phyloP scores from a whole-genome alignment of 37 sponge, comb jelly and placozoan genomes.

The Axinella damicornis region DNA sequence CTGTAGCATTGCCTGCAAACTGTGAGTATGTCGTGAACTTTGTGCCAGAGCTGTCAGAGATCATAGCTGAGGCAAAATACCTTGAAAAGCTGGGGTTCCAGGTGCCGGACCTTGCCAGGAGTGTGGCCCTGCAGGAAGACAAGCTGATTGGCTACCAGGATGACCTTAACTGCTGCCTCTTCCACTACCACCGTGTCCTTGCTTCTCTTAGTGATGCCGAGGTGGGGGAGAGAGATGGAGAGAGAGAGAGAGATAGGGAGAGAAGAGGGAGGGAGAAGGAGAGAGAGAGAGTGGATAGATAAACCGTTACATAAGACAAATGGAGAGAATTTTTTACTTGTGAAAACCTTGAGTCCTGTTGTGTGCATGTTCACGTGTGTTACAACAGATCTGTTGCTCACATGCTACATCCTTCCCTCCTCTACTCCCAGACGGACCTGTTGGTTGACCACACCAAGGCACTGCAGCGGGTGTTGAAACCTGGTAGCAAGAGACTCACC shows the following conservation, averaged over 20 bases:
- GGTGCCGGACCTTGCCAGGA: conserved; percentile 90
- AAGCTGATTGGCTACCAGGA: conserved; percentile 83
- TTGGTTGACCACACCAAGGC: conserved; percentile 88
- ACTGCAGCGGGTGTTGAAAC: conserved; percentile 84
- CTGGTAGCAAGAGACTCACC: conserved; percentile 97
- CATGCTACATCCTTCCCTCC: too few species aligned
- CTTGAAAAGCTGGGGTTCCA: conserved; percentile 95
- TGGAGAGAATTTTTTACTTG: too few species aligned
- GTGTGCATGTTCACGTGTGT: too few species aligned
- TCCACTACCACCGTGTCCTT: conserved; percentile 67
- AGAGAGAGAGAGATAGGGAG: too few species aligned
- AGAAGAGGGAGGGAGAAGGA: too few species aligned
- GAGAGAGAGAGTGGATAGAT: too few species aligned
- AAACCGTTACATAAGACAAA: too few species aligned
- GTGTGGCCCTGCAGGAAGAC: conserved; percentile 98
- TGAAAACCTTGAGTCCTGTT: too few species aligned
- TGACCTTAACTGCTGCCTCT: conserved; percentile 75
- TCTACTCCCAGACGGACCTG: conserved; percentile 66
- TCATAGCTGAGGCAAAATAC: conserved; percentile 93
- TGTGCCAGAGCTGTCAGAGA: conserved; percentile 88
- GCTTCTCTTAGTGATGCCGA: conserved; percentile 68
- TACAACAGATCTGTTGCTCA: too few species aligned
- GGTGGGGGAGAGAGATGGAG: conserved; percentile 5
- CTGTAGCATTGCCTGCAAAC: conserved; percentile 58
- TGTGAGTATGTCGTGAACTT: conserved; percentile 92